phyloP scores from a whole-genome alignment of 2,113 vertebrate genomes.

The Saguinus imperator region DNA sequence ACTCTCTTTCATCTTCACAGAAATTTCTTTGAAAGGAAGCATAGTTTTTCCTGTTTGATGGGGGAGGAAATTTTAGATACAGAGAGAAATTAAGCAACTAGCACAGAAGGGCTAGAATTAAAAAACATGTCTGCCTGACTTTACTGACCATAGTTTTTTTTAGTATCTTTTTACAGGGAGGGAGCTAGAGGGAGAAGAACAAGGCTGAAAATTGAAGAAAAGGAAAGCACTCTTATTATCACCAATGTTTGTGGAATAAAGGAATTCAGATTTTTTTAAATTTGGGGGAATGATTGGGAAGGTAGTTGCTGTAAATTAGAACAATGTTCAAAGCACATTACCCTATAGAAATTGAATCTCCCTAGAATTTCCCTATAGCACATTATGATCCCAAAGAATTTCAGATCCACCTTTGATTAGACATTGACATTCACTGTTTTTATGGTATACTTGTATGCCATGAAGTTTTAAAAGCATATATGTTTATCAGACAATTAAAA shows the following conservation, averaged over 20 bases:
- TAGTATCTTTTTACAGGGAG: background rate
- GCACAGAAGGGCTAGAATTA: background rate
- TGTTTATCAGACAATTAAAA: background rate
- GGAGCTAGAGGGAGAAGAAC: background rate
- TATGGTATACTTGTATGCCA: background rate
- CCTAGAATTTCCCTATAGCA: background rate
- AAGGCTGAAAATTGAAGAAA: constrained; percentile 24
- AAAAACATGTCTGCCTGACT: background rate
- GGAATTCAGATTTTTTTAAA: background rate
- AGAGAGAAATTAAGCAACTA: background rate
- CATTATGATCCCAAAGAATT: background rate
- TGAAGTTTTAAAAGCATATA: background rate
- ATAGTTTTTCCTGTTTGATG: background rate
- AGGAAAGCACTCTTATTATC: background rate
- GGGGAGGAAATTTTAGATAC: background rate
- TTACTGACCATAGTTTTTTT: background rate
- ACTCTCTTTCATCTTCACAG: background rate
- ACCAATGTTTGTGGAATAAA: background rate
- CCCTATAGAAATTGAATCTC: background rate
- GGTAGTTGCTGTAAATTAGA: background rate
- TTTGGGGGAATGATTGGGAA: background rate
- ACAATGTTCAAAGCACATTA: background rate
- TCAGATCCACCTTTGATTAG: background rate
- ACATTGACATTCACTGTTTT: background rate
- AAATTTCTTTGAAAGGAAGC: background rate